A percentile compares a stretch with the other conserved stretches of the same genome.
Conservation (phyloP, 2,113 vertebrate genomes). For the Poeciliopsis turrubarensis region DNA sequence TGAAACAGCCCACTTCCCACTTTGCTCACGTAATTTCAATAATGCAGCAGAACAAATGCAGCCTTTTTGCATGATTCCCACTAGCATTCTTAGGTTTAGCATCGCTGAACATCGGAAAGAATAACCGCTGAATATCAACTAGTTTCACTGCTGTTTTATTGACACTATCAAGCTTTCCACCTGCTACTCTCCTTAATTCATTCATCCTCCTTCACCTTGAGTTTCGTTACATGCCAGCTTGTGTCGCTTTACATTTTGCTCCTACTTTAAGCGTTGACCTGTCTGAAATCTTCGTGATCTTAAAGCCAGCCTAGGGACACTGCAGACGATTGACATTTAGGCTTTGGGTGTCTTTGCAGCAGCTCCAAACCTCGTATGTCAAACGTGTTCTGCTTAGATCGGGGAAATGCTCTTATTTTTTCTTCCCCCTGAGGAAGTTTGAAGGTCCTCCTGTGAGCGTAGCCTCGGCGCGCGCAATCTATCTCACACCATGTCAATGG, state of each 20-base stretch:
- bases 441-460: conserved; percentile 37
- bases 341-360: not conserved
- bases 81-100: conserved; percentile 27
- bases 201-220: conserved; percentile 4
- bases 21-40: conserved; percentile 33
- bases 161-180: conserved; percentile 2
- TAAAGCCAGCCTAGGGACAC: not conserved
- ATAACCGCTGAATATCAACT: conserved; percentile 52
- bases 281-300: not conserved
- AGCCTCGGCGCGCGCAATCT: conserved; percentile 24
- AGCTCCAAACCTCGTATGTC: not conserved
- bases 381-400: not conserved
- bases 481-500: conserved; percentile 44
- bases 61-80: conserved; percentile 31
- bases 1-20: conserved; percentile 11
- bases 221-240: conserved; percentile 4
- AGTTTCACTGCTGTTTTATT: conserved; percentile 32
- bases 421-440: conserved; percentile 29
- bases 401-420: conserved; percentile 5
- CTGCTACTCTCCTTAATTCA: conserved; percentile 1
- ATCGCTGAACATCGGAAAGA: conserved; percentile 20
- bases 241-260: conserved; percentile 11
- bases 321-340: not conserved
- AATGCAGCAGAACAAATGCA: conserved; percentile 48
- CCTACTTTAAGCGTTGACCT: not conserved